Conservation (phyloP, 2,888 invertebrate species). For the Rambutsinella grinnellia region DNA sequence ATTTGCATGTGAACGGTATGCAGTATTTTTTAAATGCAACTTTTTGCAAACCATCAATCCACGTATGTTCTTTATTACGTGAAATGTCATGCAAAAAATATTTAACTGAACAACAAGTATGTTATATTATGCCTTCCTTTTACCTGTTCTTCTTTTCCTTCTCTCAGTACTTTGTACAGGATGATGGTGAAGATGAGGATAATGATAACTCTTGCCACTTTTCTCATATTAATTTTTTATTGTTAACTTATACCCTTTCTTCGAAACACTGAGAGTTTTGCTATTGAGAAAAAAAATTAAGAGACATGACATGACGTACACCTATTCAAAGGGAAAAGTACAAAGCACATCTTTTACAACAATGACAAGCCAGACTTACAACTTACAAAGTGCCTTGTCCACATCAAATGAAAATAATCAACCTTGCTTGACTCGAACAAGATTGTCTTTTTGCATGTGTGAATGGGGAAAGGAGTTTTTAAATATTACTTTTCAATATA, state of each 20-base stretch:
- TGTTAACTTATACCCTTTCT: neutral
- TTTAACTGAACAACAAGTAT: constrained; percentile 13
- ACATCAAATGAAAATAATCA: neutral
- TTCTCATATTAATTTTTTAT: constrained; percentile 21
- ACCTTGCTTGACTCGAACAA: neutral
- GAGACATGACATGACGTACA: neutral
- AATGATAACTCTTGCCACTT: constrained; percentile 34
- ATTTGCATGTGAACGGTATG: constrained; percentile 19
- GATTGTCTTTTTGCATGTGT: constrained; percentile 2
- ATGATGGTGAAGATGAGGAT: neutral
- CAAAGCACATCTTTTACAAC: neutral
- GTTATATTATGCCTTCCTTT: neutral
- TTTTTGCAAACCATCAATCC: neutral
- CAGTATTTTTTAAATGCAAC: neutral
- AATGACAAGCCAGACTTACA: neutral
- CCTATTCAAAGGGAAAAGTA: neutral
- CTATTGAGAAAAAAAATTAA: neutral
- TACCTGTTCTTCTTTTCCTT: neutral
- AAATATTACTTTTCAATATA: neutral
- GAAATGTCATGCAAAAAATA: constrained; percentile 6
- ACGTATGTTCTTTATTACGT: neutral
- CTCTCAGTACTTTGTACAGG: neutral
- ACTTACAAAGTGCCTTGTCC: neutral
- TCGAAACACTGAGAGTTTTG: neutral
- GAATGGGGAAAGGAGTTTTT: constrained; percentile 14